Conservation (phyloP, 2,888 invertebrate species). For the Drosophila greeni region DNA sequence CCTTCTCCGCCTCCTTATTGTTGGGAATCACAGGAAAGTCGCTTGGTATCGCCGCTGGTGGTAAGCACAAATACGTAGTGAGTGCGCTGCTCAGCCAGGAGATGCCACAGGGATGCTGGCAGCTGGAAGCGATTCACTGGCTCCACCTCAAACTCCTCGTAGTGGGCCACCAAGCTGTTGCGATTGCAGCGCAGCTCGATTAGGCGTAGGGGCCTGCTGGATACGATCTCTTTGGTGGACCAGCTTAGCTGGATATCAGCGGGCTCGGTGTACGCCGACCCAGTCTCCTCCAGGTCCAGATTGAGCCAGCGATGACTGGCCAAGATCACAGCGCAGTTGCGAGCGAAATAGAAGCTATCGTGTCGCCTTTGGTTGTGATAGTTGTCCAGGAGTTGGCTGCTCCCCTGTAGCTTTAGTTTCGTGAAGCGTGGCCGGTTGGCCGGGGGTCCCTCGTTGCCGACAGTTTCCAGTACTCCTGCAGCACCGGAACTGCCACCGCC, state of each 20-base stretch:
- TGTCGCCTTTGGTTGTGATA: constrained; percentile 76
- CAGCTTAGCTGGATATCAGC: constrained; percentile 40
- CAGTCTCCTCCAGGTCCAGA: constrained; percentile 5
- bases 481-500: constrained; percentile 2
- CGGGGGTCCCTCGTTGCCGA: background rate
- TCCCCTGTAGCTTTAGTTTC: constrained; percentile 62
- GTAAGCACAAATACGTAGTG: constrained; percentile 75
- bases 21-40: constrained; percentile 54
- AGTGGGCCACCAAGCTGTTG: constrained; percentile 74
- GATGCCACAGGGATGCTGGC: constrained; percentile 58
- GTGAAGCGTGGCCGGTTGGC: constrained; percentile 69
- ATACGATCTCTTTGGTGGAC: constrained; percentile 49
- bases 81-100: constrained; percentile 55
- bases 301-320: constrained; percentile 77
- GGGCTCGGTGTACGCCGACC: background rate
- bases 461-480: background rate
- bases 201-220: constrained; percentile 60
- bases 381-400: constrained; percentile 68
- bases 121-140: constrained; percentile 53
- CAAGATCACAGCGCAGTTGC: constrained; percentile 76
- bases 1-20: background rate
- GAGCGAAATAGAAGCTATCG: constrained; percentile 77
- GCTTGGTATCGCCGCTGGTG: constrained; percentile 66
- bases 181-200: constrained; percentile 75
- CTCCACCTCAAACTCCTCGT: constrained; percentile 62